Evolutionary conservation across 2,797 vertebrate species (phyloP).

Genomic region (Apogon hyalosoma): DNA sequence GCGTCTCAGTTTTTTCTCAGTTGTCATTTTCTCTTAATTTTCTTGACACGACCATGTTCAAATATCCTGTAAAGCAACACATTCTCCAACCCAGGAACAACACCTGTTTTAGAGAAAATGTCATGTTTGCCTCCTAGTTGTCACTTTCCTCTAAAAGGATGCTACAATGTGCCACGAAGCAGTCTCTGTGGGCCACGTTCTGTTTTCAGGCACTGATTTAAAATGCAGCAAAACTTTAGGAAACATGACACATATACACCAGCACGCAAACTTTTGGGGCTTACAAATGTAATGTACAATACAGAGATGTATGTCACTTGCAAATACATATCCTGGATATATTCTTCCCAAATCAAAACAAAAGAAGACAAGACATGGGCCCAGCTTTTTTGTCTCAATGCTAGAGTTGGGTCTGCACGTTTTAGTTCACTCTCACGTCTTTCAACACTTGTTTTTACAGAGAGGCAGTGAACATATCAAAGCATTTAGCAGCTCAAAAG

Average conservation of each 20-base stretch:
- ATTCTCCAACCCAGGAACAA: constrained; percentile 26
- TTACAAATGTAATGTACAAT: constrained; percentile 26
- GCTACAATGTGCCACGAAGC: constrained; percentile 46
- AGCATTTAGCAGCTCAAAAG: too few relatives aligned
- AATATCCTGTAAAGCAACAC: constrained; percentile 39
- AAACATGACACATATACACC: constrained; percentile 56
- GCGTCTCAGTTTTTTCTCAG: constrained; percentile 19
- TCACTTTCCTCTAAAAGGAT: constrained; percentile 61
- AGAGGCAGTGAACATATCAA: neutral
- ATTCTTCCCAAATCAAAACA: constrained; percentile 25
- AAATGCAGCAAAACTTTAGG: constrained; percentile 67
- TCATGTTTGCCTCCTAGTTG: constrained; percentile 60
- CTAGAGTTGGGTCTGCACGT: too few relatives aligned
- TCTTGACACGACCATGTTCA: neutral
- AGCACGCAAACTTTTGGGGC: constrained; percentile 47
- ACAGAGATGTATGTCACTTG: constrained; percentile 24
- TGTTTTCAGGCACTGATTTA: constrained; percentile 57
- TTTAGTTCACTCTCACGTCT: constrained; percentile 1
- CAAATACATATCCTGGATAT: constrained; percentile 2
- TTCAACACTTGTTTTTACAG: neutral
- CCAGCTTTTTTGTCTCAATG: neutral
- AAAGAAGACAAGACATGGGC: neutral
- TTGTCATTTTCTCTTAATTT: constrained; percentile 15
- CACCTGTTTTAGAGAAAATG: constrained; percentile 43
- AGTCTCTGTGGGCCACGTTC: constrained; percentile 58